Conservation (phyloP, 2,888 invertebrate species). For the Proisotoma minuta region DNA sequence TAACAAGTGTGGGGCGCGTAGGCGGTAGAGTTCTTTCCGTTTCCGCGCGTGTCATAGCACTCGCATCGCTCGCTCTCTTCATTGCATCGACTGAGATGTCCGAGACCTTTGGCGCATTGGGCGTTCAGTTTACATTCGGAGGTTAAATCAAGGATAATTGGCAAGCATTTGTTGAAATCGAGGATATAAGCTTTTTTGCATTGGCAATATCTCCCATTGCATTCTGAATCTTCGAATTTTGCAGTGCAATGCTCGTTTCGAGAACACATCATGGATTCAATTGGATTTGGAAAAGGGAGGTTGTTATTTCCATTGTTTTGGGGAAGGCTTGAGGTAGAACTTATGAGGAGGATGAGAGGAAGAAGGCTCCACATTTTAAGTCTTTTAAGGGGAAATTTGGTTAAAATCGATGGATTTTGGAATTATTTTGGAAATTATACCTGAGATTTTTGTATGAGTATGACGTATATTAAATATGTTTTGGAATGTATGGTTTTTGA, state of each 20-base stretch:
- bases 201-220: constrained; percentile 2
- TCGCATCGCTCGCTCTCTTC: constrained; percentile 19
- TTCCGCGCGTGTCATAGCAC: constrained; percentile 25
- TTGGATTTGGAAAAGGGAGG: not conserved
- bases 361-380: constrained; percentile 14
- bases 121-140: constrained; percentile 15
- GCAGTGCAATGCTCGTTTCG: constrained; percentile 10
- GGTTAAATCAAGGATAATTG: constrained; percentile 1
- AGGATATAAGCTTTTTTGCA: not conserved
- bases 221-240: not conserved
- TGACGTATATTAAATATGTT: no score
- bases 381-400: not conserved
- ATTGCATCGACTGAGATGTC: constrained; percentile 17
- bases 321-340: not conserved
- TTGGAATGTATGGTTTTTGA: no score
- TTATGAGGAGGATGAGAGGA: not conserved
- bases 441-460: not conserved
- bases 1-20: constrained; percentile 21
- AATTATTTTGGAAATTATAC: not conserved
- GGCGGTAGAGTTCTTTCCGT: constrained; percentile 22
- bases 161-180: constrained; percentile 16
- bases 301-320: not conserved
- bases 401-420: not conserved
- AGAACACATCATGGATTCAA: not conserved
- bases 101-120: constrained; percentile 20